phyloP scores from a whole-genome alignment of 2,888 invertebrate species.

The Amphimallon solstitiale region DNA sequence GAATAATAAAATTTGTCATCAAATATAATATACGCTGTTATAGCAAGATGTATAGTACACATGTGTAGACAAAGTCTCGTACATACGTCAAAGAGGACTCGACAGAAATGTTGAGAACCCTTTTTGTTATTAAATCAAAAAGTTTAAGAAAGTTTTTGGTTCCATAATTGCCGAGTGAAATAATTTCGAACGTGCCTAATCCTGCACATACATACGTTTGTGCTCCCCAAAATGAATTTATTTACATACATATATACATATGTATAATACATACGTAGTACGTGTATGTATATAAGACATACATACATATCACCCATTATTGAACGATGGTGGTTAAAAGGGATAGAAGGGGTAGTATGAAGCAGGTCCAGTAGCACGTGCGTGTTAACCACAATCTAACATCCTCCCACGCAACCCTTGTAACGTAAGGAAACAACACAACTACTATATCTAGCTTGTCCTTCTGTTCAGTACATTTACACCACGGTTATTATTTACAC shows the following conservation, averaged over 20 bases:
- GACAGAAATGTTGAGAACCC: conserved; percentile 15
- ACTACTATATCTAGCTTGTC: conserved; percentile 59
- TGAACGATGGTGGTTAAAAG: conserved; percentile 42
- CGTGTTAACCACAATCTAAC: conserved; percentile 61
- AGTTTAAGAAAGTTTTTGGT: conserved; percentile 30
- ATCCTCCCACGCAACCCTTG: conserved; percentile 62
- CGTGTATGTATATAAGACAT: conserved; percentile 29
- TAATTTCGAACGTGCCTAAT: conserved; percentile 24
- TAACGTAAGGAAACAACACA: conserved; percentile 60
- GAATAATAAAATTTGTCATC: no score
- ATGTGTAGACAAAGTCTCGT: neutral
- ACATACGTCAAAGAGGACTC: conserved; percentile 4
- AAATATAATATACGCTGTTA: no score
- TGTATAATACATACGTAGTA: conserved; percentile 9
- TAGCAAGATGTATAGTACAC: neutral
- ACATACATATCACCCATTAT: conserved; percentile 41
- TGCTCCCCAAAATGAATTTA: conserved; percentile 16
- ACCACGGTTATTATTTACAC: conserved; percentile 44
- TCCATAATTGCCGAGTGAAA: conserved; percentile 11
- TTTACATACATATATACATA: conserved; percentile 1
- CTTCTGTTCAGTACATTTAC: conserved; percentile 46
- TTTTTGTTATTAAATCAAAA: conserved; percentile 29
- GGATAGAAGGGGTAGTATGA: conserved; percentile 50
- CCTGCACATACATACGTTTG: conserved; percentile 24
- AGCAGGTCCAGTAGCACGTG: conserved; percentile 61